These are phyloP conservation scores for Aleiodes leptofemur DNA, from an alignment of 2,888 invertebrate genomes.

Conservation along the genomic window DNA sequence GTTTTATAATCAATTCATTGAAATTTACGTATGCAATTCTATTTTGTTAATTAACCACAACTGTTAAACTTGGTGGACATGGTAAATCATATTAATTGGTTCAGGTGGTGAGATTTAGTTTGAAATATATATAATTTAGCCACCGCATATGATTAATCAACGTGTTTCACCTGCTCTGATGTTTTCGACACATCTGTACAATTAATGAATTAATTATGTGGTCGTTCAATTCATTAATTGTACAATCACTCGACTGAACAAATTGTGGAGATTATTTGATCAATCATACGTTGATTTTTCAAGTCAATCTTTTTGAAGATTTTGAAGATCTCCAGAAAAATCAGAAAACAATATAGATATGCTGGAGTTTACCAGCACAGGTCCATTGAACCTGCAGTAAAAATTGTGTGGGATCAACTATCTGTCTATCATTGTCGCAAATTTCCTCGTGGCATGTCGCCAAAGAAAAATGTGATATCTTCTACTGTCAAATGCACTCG, in stretches of 20 bases:
- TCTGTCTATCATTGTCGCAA: too few relatives aligned
- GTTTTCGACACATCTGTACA: slow-evolving; percentile 8
- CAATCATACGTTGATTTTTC: background rate
- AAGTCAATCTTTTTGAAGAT: too few relatives aligned
- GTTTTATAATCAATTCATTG: background rate
- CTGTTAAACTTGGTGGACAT: slow-evolving; percentile 15
- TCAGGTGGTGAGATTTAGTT: slow-evolving; percentile 9
- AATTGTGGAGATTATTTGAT: background rate
- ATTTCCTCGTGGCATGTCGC: background rate
- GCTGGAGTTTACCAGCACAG: too few relatives aligned
- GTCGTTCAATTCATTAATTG: background rate
- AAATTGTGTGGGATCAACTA: too few relatives aligned
- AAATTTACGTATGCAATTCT: background rate
- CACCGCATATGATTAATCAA: slow-evolving; percentile 12
- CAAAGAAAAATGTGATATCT: background rate
- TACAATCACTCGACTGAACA: background rate
- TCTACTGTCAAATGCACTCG: too few relatives aligned
- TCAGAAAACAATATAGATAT: too few relatives aligned
- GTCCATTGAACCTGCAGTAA: too few relatives aligned
- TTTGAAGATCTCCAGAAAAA: too few relatives aligned
- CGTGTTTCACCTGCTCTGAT: slow-evolving; percentile 1
- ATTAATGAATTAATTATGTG: slow-evolving; percentile 11
- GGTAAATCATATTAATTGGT: slow-evolving; percentile 23
- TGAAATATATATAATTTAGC: slow-evolving; percentile 12
- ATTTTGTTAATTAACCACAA: slow-evolving; percentile 10